Conservation (phyloP, 2,888 invertebrate species). For the Drosophila atroscutellata region DNA sequence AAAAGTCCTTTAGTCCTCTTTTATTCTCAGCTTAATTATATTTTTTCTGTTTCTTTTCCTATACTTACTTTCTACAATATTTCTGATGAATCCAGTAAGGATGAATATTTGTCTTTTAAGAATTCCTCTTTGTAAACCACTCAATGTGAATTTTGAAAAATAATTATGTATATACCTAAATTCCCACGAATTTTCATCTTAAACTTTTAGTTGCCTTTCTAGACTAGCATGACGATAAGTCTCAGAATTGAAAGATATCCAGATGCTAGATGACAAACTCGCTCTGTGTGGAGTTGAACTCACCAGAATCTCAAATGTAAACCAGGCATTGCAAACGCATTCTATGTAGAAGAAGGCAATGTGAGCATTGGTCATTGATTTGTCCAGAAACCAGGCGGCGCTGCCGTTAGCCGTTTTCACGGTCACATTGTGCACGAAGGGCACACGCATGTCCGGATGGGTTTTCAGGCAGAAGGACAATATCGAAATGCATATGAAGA, state of each 20-base stretch:
- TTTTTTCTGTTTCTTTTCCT: background rate
- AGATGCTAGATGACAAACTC: background rate
- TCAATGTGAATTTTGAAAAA: background rate
- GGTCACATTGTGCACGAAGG: conserved; percentile 92
- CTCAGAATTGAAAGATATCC: background rate
- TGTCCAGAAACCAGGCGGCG: conserved; percentile 94
- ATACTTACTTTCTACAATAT: background rate
- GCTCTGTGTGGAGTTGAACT: conserved; percentile 42
- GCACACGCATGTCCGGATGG: conserved; percentile 98
- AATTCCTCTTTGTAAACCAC: background rate
- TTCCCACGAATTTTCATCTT: background rate
- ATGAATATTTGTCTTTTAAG: background rate
- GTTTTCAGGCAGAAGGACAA: conserved; percentile 99
- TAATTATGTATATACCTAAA: fast-evolving
- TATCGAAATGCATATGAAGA: conserved; percentile 99
- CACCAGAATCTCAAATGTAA: conserved; percentile 96
- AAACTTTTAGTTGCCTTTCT: background rate
- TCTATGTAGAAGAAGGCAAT: conserved; percentile 99
- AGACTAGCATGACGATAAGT: background rate
- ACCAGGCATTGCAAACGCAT: conserved; percentile 99
- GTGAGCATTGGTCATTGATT: conserved; percentile 97
- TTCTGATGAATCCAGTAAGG: background rate
- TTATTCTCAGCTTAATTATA: background rate
- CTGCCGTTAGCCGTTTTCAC: conserved; percentile 91
- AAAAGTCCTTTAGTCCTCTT: background rate